A percentile compares a stretch with the other conserved stretches of the same genome.
Conservation (phyloP, 2,888 invertebrate species). For the Hedychridium roseum region DNA sequence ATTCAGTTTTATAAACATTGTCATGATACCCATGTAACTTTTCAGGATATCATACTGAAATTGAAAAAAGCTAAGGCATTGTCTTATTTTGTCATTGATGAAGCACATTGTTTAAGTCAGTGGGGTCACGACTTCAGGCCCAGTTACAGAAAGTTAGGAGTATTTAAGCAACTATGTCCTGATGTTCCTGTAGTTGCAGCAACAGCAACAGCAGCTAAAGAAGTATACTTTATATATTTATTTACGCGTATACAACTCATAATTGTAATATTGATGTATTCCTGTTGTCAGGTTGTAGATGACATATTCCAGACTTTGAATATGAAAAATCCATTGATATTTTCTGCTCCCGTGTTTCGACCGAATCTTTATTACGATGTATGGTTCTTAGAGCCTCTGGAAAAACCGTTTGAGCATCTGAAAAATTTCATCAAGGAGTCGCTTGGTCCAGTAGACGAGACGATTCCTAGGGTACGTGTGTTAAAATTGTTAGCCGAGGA, state of each 20-base stretch:
- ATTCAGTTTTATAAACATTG: too few relatives aligned
- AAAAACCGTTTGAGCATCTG: slow-evolving; percentile 83
- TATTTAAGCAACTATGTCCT: slow-evolving; percentile 70
- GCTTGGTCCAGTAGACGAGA: slow-evolving; percentile 66
- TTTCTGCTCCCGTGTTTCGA: slow-evolving; percentile 89
- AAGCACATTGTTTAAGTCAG: slow-evolving; percentile 97
- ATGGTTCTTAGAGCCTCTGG: slow-evolving; percentile 83
- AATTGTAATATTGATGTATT: slow-evolving; percentile 3
- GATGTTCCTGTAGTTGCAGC: slow-evolving; percentile 85
- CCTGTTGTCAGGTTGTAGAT: slow-evolving; percentile 72
- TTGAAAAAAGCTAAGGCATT: slow-evolving; percentile 80
- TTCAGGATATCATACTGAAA: slow-evolving; percentile 71
- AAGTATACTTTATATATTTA: slow-evolving; percentile 56
- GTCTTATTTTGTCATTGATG: slow-evolving; percentile 93
- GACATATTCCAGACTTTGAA: slow-evolving; percentile 83
- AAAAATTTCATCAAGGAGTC: slow-evolving; percentile 76
- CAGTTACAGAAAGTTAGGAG: slow-evolving; percentile 90
- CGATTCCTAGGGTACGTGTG: slow-evolving; percentile 22
- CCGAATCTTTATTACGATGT: slow-evolving; percentile 95
- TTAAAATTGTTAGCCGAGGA: too few relatives aligned
- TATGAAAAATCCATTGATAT: slow-evolving; percentile 74
- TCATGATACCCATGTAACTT: slow-evolving; percentile 16
- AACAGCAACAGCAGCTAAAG: slow-evolving; percentile 90
- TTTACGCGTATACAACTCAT: slow-evolving; percentile 6
- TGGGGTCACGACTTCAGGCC: slow-evolving; percentile 99